These are phyloP conservation scores for Ptyas mucosa DNA, from an alignment of 2,113 vertebrate genomes.

Conservation along the genomic window DNA sequence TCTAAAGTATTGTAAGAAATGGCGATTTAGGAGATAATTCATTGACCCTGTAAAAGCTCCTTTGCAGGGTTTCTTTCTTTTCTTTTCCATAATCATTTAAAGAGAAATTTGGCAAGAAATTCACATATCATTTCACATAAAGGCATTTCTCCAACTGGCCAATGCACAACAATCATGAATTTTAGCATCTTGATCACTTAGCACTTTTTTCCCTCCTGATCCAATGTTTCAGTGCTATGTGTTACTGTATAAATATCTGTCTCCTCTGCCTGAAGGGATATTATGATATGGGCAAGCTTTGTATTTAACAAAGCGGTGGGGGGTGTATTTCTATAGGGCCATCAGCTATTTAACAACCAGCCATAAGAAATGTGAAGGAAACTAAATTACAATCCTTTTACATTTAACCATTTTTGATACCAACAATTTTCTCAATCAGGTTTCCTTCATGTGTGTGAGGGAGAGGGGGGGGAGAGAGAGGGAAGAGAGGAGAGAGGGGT, in stretches of 20 bases:
- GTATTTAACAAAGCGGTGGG: too few relatives aligned
- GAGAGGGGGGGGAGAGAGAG: too few relatives aligned
- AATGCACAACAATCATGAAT: background rate
- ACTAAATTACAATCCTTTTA: background rate
- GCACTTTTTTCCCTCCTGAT: background rate
- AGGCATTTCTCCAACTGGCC: background rate
- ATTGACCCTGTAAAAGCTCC: background rate
- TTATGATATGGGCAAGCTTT: background rate
- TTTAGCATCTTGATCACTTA: background rate
- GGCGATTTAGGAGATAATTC: background rate
- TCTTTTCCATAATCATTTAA: background rate
- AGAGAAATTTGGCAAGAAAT: background rate
- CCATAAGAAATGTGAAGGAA: too few relatives aligned
- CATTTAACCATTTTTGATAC: background rate
- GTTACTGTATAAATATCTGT: background rate
- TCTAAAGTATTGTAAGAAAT: background rate
- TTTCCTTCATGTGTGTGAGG: background rate
- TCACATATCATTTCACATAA: background rate
- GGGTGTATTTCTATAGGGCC: background rate
- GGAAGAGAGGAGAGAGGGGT: too few relatives aligned
- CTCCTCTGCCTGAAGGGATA: background rate
- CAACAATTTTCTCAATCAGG: too few relatives aligned
- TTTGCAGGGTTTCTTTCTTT: background rate
- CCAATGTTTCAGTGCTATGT: background rate
- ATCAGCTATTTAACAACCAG: background rate